These are phyloP conservation scores for Trypoxylus dichotomus DNA, from an alignment of 1,140 invertebrate species.

Conservation along the genomic window DNA sequence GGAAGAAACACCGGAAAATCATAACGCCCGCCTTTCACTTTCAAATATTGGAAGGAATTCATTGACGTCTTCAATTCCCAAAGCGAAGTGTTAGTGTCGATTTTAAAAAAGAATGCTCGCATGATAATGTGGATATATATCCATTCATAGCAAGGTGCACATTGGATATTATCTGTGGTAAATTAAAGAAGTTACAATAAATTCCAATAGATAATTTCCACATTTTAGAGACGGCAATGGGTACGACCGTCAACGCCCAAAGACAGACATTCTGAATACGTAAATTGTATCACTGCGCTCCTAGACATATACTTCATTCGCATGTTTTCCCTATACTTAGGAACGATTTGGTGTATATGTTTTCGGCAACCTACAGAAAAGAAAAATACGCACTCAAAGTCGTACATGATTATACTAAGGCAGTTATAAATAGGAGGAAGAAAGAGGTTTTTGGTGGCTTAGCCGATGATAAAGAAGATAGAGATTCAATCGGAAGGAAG, in stretches of 20 bases:
- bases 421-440: conserved; percentile 58
- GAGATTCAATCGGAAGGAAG: conserved; percentile 52
- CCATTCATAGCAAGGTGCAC: conserved; percentile 67
- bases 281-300: conserved; percentile 66
- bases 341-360: conserved; percentile 39
- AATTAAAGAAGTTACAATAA: conserved; percentile 32
- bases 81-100: conserved; percentile 57
- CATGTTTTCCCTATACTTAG: conserved; percentile 50
- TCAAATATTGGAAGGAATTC: background rate
- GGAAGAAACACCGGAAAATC: background rate
- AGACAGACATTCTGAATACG: conserved; percentile 71
- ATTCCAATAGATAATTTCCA: background rate
- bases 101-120: conserved; percentile 55
- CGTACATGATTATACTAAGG: conserved; percentile 69
- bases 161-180: conserved; percentile 75
- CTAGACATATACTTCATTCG: conserved; percentile 51
- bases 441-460: conserved; percentile 41
- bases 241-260: conserved; percentile 69
- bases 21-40: background rate
- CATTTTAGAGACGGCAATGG: conserved; percentile 69
- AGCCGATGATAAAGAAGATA: conserved; percentile 20
- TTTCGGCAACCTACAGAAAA: conserved; percentile 39
- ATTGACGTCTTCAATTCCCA: conserved; percentile 58
- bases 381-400: conserved; percentile 61
- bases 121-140: conserved; percentile 60